Base-by-base conservation (phyloP, 2,888 invertebrate genomes). In the Thelaira solivaga region DNA sequence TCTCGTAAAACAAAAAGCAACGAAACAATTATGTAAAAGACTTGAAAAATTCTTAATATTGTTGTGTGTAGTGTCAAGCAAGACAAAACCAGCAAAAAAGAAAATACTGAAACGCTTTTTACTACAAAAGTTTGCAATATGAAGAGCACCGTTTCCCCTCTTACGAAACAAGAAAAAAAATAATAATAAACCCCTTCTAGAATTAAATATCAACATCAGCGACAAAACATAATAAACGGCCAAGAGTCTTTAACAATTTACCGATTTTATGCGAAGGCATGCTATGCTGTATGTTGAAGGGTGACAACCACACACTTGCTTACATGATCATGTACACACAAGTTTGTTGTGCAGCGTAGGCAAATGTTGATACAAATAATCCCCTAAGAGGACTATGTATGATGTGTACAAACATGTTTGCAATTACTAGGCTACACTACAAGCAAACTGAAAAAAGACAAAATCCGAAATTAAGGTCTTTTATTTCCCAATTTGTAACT, bases 211-310 rank as follows among this genome's bases (percentile, higher is more conserved):
- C 62, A 29, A 36, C 20, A 36, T 22, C 59, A 59, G 11, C 31
- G 53, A 34, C 13, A 49, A 57, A 47, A 18, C 13, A 10, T 8
- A 43, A 43, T 39, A 57, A 72, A 31, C 18, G 7, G 57, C 61
- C 36, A 53, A 59, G 43, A 64, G 61, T 47, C 59, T 74, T 78
- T 65, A 71, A 74, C 69, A 69, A 74, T 74, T 65, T 65, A 65
- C 53, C 53, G 65, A 77, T 80, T 80, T 80, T 80, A 80, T 81
- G 81, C 81, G 77, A 72, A 64, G 80, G 68, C 81, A 81, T 77
- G 80, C 72, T n/a, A n/a, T 68, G 53, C 43, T 47, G 36, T 49
- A 49, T 64, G 59, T 24, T 64, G 69, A 57, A 39, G 64, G 55
- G 41, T 62, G 64, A 62, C 69, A 74, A 29, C 31, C 16, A 59